Percentiles rank a stretch among this genome's conserved stretches.
phyloP scores from a whole-genome alignment of 2,113 vertebrate species.

The Dipodomys stephensi region DNA sequence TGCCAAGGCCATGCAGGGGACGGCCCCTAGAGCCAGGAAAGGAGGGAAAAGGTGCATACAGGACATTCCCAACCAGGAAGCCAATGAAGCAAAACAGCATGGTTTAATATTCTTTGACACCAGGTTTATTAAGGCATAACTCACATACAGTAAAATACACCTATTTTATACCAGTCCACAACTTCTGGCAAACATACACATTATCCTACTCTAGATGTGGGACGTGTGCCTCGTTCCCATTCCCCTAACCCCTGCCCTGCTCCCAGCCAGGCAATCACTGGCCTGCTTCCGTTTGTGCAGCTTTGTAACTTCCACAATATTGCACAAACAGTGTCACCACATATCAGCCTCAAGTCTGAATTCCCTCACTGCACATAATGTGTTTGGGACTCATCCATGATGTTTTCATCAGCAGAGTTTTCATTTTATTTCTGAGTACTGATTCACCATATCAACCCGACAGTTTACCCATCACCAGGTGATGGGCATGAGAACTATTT shows the following conservation, averaged over 20 bases:
- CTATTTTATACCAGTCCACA: fast-evolving
- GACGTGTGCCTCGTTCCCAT: fast-evolving
- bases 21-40: background rate
- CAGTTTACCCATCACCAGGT: fast-evolving
- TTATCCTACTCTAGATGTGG: fast-evolving
- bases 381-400: fast-evolving
- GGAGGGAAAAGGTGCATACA: fast-evolving
- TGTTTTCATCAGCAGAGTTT: fast-evolving
- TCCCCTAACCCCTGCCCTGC: fast-evolving
- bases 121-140: fast-evolving
- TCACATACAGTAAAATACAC: fast-evolving
- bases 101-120: fast-evolving
- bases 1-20: background rate
- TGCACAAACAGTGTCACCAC: fast-evolving
- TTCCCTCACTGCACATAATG: fast-evolving
- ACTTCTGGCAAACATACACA: background rate
- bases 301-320: background rate
- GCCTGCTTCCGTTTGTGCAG: fast-evolving
- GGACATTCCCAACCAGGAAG: background rate
- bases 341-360: background rate
- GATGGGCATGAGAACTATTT: background rate
- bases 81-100: no score
- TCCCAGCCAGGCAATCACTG: background rate
- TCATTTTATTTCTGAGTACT: no score
- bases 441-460: background rate